These are phyloP conservation scores for Trachymyrmex cornetzi DNA, from an alignment of 1,140 invertebrate genomes.

Conservation along the genomic window DNA sequence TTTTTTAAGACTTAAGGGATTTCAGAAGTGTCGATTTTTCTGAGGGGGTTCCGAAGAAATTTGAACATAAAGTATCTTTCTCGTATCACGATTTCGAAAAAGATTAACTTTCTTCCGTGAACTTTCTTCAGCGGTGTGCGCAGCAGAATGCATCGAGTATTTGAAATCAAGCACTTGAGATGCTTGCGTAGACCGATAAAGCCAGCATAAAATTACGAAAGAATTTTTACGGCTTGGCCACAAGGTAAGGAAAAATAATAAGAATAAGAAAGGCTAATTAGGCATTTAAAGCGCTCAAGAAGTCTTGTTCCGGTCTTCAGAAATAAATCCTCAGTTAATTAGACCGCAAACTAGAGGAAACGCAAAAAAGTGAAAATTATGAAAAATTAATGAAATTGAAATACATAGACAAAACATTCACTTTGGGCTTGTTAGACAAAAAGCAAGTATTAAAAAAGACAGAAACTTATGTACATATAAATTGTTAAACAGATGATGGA, in stretches of 20 bases:
- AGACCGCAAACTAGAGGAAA: not conserved
- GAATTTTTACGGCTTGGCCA: conserved; percentile 1
- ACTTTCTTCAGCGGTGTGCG: conserved; percentile 20
- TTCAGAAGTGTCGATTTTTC: not conserved
- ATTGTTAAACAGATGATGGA: not conserved
- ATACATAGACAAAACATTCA: not conserved
- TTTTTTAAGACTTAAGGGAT: not conserved
- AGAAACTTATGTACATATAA: not conserved
- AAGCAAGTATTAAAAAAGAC: not conserved
- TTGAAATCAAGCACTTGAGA: conserved; percentile 42
- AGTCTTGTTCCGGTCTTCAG: conserved; percentile 2
- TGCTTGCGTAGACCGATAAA: conserved; percentile 32
- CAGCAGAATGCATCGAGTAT: conserved; percentile 28
- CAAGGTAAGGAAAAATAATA: not conserved
- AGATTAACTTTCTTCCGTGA: conserved; percentile 67
- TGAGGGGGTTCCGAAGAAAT: not conserved
- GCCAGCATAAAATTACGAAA: not conserved
- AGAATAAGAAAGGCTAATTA: conserved; percentile 15
- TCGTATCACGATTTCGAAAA: conserved; percentile 21
- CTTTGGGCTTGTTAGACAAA: not conserved
- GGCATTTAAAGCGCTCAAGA: not conserved
- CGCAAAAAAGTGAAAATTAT: not conserved
- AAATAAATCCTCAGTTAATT: not conserved
- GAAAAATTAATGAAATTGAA: not conserved
- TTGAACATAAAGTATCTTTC: conserved; percentile 1